phyloP scores from a whole-genome alignment of 2,797 vertebrate genomes.

The Fratercula arctica region DNA sequence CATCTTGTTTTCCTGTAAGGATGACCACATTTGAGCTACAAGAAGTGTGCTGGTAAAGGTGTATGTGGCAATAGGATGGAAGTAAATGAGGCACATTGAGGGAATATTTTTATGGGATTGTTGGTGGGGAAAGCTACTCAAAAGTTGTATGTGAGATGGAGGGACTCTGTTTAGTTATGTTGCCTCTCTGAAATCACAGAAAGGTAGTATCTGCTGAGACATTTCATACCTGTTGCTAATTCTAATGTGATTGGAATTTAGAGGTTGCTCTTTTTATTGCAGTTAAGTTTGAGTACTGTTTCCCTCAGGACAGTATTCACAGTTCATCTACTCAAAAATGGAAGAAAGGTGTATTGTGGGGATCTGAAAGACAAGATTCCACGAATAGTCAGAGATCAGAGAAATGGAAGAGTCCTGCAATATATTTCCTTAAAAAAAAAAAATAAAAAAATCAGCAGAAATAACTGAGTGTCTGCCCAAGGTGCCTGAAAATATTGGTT shows the following conservation, averaged over 20 bases:
- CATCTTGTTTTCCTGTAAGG: background rate
- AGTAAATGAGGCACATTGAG: background rate
- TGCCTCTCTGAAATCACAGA: background rate
- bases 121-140: background rate
- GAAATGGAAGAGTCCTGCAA: background rate
- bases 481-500: background rate
- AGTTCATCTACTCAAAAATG: background rate
- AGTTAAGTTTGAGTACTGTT: background rate
- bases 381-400: background rate
- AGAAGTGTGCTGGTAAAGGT: fast-evolving
- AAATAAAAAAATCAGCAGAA: background rate
- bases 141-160: background rate
- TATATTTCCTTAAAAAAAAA: background rate
- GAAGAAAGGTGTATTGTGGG: background rate
- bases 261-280: background rate
- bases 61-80: background rate
- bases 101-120: background rate
- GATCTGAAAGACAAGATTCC: background rate
- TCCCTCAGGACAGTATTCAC: background rate
- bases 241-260: background rate
- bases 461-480: background rate
- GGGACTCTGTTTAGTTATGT: background rate
- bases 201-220: background rate
- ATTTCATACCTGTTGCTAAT: background rate
- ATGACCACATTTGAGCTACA: background rate